phyloP scores from a whole-genome alignment of 2,888 invertebrate species.

The Nemurella pictetii region DNA sequence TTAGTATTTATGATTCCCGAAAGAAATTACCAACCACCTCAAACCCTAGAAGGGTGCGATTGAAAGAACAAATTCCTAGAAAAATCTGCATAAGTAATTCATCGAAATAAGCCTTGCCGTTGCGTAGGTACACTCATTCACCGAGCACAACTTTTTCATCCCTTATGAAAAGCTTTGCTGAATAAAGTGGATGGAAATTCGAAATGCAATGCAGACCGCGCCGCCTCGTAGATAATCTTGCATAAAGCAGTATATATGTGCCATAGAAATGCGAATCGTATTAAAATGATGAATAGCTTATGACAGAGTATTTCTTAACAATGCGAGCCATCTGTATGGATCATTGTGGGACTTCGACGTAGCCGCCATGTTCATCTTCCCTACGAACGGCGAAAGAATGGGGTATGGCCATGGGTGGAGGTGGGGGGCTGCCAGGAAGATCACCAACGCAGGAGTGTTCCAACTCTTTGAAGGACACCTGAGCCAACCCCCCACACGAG shows the following conservation, averaged over 20 bases:
- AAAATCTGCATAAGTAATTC: not conserved
- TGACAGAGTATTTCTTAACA: slow-evolving; percentile 20
- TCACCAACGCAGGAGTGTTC: too few species aligned
- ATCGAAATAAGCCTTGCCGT: not conserved
- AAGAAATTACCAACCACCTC: too few species aligned
- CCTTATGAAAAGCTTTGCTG: not conserved
- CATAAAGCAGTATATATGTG: not conserved
- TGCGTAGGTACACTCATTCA: not conserved
- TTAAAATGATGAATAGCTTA: slow-evolving; percentile 23
- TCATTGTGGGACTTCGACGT: slow-evolving; percentile 3
- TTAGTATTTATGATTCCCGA: too few species aligned
- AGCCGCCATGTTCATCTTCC: not conserved
- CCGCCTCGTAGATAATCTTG: not conserved
- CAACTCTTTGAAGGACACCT: too few species aligned
- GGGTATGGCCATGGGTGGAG: not conserved
- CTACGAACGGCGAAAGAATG: not conserved
- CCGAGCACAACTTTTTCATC: not conserved
- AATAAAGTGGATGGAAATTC: not conserved
- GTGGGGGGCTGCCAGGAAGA: not conserved
- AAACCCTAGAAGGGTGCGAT: too few species aligned
- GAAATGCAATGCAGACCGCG: not conserved
- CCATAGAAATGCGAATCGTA: not conserved
- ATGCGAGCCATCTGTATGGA: slow-evolving; percentile 6
- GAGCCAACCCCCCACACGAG: too few species aligned
- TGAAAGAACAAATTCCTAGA: not conserved